Percentiles rank a stretch among this genome's conserved stretches.
Conservation (phyloP, 1,140 invertebrate genomes). For the Drepana arcuata region DNA sequence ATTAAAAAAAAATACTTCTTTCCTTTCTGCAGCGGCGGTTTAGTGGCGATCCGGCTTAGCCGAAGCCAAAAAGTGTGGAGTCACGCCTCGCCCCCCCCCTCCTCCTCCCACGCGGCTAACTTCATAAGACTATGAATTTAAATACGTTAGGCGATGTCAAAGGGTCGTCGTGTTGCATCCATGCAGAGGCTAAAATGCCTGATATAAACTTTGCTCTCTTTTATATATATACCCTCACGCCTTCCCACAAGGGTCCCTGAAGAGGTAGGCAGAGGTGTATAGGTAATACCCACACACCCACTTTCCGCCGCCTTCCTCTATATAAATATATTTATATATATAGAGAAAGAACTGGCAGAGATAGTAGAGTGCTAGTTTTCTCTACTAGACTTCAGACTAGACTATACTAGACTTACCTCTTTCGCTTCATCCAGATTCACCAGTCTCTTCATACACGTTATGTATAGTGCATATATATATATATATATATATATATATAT, state of each 20-base stretch:
- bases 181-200: conserved; percentile 21
- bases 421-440: neutral
- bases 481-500: neutral
- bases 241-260: neutral
- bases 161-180: conserved; percentile 52
- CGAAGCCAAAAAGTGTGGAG: conserved; percentile 70
- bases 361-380: no score
- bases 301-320: no score
- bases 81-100: conserved; percentile 40
- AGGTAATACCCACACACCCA: no score
- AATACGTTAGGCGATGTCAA: conserved; percentile 69
- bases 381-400: no score
- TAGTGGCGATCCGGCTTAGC: conserved; percentile 64
- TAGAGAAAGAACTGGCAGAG: neutral
- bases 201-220: neutral
- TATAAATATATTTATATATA: no score
- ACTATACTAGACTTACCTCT: neutral
- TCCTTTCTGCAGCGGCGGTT: conserved; percentile 14
- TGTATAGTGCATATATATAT: neutral
- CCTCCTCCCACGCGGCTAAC: conserved; percentile 36
- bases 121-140: conserved; percentile 71
- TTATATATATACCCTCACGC: neutral
- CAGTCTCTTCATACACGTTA: neutral
- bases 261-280: no score
- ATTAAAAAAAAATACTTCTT: conserved; percentile 29